Percentiles rank a stretch among this genome's conserved stretches.
Evolutionary conservation across 2,888 invertebrate genomes (phyloP).

Genomic region (Stenolophus ochropezus): DNA sequence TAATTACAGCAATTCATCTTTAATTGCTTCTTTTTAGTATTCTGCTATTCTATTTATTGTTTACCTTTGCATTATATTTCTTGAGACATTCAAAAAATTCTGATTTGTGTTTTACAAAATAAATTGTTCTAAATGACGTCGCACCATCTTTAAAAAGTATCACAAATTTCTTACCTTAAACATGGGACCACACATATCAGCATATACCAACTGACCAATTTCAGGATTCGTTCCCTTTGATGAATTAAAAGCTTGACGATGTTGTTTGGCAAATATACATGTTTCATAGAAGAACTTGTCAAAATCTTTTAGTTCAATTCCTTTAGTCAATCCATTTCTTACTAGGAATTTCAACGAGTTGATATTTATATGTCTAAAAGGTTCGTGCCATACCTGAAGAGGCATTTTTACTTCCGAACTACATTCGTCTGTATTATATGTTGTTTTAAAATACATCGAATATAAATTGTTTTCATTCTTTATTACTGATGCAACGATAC

Average conservation of each 20-base stretch:
- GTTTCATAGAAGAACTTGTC: too few species aligned
- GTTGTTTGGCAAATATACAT: too few species aligned
- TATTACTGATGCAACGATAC: constrained; percentile 48
- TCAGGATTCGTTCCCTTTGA: too few species aligned
- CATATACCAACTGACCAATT: too few species aligned
- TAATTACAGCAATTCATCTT: neutral
- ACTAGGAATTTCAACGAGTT: neutral
- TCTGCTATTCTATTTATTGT: neutral
- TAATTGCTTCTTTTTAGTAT: neutral
- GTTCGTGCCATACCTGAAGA: neutral
- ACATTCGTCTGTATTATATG: too few species aligned
- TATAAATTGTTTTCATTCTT: constrained; percentile 64
- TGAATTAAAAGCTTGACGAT: too few species aligned
- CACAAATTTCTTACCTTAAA: neutral
- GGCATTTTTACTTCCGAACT: neutral
- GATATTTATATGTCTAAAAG: neutral
- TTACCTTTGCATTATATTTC: neutral
- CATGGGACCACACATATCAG: too few species aligned
- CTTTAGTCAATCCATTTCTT: neutral
- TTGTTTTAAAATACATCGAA: constrained; percentile 62
- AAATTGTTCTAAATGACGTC: too few species aligned
- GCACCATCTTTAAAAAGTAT: neutral
- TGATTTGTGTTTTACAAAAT: neutral
- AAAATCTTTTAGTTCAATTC: neutral
- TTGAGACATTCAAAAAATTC: neutral